Evolutionary conservation across 2,888 invertebrate genomes (phyloP), one percentile per base, ranked within the genome.

Genomic region (Pachycephus smyrnensis): DNA sequence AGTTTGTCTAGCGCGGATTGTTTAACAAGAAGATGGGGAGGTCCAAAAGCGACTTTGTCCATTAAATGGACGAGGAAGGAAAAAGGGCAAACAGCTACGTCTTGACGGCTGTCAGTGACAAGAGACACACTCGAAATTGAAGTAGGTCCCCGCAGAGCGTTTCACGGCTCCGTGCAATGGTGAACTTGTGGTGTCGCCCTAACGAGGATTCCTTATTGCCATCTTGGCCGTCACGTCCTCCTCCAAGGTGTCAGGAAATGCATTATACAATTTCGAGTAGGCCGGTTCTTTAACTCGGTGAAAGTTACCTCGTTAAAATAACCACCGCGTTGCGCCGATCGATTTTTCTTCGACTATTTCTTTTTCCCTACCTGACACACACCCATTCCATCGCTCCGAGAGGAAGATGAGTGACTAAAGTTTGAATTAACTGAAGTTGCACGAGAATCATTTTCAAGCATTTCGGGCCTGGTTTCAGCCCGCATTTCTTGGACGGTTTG

Each of bases 181-280:
- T 55, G 55, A 23, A 55, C 55, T 55, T 55, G 55, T 55, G 23
- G 55, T 55, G 55, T 55, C 55, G 55, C 32, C 71, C 30, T 71
- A 71, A 71, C 71, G 71, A 71, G 71, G 71, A 31, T 33, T 31
- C 71, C 71, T 71, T 71, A 33, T 71, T 33, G 31, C 33, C 71
- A 69, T 75, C 75, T 71, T 15, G 1, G 75, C 35, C 69, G 55
- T 55, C 55, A 55, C 23, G 55, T 55, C 23, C n/a, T 35, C 55
- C 75, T 77, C 31, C 32, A n/a, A 69, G 69, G 55, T 74, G 77
- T 75, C 77, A 40, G 77, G 77, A 75, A 77, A 75, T 69, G 75
- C 77, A 75, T 77, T 77, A 69, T 75, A 75, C 33, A 77, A 77
- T 77, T 77, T 77, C 75, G 32, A 75, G 40, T 40, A 23, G 75